Evolutionary conservation across 2,888 invertebrate genomes (phyloP).

Genomic region (Leptodirus hochenwartii): DNA sequence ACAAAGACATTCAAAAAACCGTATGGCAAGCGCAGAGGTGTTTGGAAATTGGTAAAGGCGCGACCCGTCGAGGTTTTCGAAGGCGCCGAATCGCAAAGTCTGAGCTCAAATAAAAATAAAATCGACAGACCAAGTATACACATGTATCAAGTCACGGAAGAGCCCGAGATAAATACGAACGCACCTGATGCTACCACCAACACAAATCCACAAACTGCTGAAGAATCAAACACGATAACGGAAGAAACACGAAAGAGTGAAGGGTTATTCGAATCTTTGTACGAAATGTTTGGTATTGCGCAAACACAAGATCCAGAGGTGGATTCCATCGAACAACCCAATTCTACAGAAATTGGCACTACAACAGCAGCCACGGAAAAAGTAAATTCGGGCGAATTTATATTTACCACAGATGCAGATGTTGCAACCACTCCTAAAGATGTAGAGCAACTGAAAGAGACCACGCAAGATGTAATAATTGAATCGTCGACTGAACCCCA

Average conservation of each 20-base stretch:
- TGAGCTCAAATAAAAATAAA: constrained; percentile 20
- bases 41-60: constrained; percentile 56
- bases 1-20: constrained; percentile 2
- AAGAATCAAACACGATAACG: constrained; percentile 12
- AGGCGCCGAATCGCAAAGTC: constrained; percentile 62
- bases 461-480: constrained; percentile 8
- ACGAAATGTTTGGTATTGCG: constrained; percentile 24
- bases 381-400: neutral
- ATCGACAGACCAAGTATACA: constrained; percentile 11
- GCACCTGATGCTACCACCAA: neutral
- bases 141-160: neutral
- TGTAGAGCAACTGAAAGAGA: constrained; percentile 5
- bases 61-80: constrained; percentile 45
- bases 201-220: no score
- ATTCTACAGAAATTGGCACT: constrained; percentile 7
- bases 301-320: constrained; percentile 11
- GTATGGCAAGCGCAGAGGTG: constrained; percentile 38
- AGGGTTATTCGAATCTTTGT: constrained; percentile 21
- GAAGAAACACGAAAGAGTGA: no score
- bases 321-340: constrained; percentile 18
- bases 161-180: neutral
- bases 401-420: constrained; percentile 1
- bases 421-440: constrained; percentile 3
- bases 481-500: constrained; percentile 4
- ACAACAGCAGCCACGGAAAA: constrained; percentile 2